Conservation (phyloP, 2,888 invertebrate species). For the Scrobipalpa atriplicella region DNA sequence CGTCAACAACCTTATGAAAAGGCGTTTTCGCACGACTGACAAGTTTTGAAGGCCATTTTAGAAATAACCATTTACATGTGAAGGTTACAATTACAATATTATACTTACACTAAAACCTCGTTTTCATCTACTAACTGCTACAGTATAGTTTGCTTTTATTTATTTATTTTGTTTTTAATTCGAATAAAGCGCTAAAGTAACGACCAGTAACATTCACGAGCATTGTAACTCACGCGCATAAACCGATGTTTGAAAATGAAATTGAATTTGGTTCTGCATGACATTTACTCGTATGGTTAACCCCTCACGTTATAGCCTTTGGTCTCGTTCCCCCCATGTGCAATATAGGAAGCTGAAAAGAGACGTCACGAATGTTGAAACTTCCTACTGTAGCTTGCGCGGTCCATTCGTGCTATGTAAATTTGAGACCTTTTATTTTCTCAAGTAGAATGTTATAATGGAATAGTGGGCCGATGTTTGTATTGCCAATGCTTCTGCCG, state of each 20-base stretch:
- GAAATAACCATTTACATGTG: too few species aligned
- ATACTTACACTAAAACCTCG: too few species aligned
- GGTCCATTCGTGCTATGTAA: slow-evolving; percentile 68
- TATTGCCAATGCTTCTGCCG: slow-evolving; percentile 55
- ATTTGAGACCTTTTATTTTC: slow-evolving; percentile 71
- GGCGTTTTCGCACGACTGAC: too few species aligned
- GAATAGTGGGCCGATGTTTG: slow-evolving; percentile 59
- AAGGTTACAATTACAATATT: too few species aligned
- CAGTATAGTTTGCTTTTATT: too few species aligned
- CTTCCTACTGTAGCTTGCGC: slow-evolving; percentile 47
- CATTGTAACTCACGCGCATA: slow-evolving; percentile 65
- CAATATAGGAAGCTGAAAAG: slow-evolving; percentile 52
- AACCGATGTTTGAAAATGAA: slow-evolving; percentile 67
- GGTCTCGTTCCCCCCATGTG: slow-evolving; percentile 51
- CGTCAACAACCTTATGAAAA: too few species aligned
- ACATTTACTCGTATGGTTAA: slow-evolving; percentile 62
- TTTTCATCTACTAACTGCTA: too few species aligned
- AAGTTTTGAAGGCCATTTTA: too few species aligned
- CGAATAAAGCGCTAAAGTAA: slow-evolving; percentile 34
- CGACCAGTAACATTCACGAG: slow-evolving; percentile 55
- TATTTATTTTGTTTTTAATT: slow-evolving; percentile 14
- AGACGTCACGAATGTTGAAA: slow-evolving; percentile 53
- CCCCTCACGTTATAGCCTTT: slow-evolving; percentile 55
- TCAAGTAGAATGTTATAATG: slow-evolving; percentile 62
- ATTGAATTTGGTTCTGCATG: slow-evolving; percentile 66